Evolutionary conservation across 2,888 invertebrate genomes (phyloP).

Genomic region (Embidobia sp.): DNA sequence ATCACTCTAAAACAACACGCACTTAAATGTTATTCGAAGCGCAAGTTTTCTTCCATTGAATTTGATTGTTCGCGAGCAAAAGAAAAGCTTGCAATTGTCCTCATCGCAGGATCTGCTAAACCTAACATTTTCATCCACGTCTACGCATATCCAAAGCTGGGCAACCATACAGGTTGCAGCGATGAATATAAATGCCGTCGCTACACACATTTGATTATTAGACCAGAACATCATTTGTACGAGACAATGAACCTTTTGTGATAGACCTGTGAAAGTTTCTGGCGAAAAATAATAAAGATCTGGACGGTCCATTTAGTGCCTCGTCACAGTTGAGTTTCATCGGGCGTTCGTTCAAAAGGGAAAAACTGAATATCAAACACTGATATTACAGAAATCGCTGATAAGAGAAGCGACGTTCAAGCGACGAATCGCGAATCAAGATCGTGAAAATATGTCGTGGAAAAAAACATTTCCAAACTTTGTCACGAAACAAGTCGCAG

Average conservation of each 20-base stretch:
- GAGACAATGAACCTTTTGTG: constrained; percentile 62
- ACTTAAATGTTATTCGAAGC: too few species aligned
- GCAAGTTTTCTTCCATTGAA: not conserved
- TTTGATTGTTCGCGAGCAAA: not conserved
- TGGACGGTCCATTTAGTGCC: constrained; percentile 35
- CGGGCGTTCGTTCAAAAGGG: not conserved
- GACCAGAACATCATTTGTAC: constrained; percentile 64
- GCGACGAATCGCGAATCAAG: too few species aligned
- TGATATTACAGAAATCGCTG: too few species aligned
- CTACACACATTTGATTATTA: constrained; percentile 63
- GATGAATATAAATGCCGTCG: constrained; percentile 24
- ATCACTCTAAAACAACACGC: too few species aligned
- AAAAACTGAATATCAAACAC: too few species aligned
- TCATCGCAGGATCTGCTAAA: constrained; percentile 1
- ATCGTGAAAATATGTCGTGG: too few species aligned
- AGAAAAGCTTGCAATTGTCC: not conserved
- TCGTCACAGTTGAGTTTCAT: constrained; percentile 27
- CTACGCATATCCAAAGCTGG: constrained; percentile 15
- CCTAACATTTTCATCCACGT: constrained; percentile 21
- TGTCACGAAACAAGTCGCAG: too few species aligned
- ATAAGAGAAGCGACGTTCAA: too few species aligned
- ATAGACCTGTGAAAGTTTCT: constrained; percentile 63
- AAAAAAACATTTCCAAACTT: too few species aligned
- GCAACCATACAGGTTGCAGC: constrained; percentile 24
- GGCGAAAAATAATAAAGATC: constrained; percentile 32